A percentile compares a stretch with the other conserved stretches of the same genome.
These are phyloP conservation scores for Aricia artaxerxes DNA, from an alignment of 2,888 invertebrate species.

Conservation along the genomic window DNA sequence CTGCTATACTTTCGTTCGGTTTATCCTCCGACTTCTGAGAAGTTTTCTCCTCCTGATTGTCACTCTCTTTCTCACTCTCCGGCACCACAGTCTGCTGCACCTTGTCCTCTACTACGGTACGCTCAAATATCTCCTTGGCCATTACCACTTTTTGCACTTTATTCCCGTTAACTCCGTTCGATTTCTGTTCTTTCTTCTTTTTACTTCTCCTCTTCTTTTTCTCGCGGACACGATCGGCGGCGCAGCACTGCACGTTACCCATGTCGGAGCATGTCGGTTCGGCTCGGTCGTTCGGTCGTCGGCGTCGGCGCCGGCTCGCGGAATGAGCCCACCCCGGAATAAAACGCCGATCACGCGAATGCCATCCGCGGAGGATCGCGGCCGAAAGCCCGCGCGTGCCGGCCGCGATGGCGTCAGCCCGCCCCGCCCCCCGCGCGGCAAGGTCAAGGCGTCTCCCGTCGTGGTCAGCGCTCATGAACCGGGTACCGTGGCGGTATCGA, in stretches of 20 bases:
- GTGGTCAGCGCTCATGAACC: conserved; percentile 33
- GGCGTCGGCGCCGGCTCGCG: conserved; percentile 78
- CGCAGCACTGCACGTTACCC: conserved; percentile 81
- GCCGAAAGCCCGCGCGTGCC: conserved; percentile 75
- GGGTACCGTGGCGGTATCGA: conserved; percentile 58
- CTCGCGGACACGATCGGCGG: conserved; percentile 69
- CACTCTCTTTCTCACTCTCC: conserved; percentile 43
- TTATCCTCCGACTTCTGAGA: conserved; percentile 53
- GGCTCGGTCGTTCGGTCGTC: conserved; percentile 78
- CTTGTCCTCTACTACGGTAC: conserved; percentile 57
- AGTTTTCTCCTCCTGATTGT: conserved; percentile 43
- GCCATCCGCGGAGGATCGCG: conserved; percentile 77
- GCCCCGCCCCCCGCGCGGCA: conserved; percentile 71
- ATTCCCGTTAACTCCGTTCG: conserved; percentile 61
- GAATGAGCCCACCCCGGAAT: conserved; percentile 70
- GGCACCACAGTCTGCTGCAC: conserved; percentile 51
- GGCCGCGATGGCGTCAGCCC: conserved; percentile 77
- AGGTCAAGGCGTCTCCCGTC: conserved; percentile 74
- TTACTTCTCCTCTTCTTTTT: conserved; percentile 66
- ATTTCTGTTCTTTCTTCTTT: conserved; percentile 48
- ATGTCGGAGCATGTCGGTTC: conserved; percentile 78
- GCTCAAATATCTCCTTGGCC: conserved; percentile 66
- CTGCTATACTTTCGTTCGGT: conserved; percentile 65
- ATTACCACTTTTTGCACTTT: conserved; percentile 59
- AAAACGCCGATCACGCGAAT: conserved; percentile 78